Evolutionary conservation across 2,888 invertebrate genomes (phyloP), one percentile per base, ranked within the genome.

Genomic region (Pristionchus fissidentatus): DNA sequence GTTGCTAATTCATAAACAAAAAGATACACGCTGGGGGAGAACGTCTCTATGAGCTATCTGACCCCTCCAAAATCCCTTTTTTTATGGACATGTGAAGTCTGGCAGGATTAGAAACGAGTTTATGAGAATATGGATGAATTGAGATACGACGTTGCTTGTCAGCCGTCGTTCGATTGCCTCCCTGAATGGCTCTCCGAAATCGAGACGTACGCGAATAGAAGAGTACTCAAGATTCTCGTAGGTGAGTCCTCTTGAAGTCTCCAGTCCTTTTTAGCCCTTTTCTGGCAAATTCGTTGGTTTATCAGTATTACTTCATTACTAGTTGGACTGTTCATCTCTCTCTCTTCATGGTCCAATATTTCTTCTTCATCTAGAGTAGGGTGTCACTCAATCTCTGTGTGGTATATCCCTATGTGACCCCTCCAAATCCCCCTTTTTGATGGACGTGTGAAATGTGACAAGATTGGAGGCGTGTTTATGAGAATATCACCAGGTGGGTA

Each of bases 111-210:
- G n/a, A n/a, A n/a, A n/a, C n/a, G n/a, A n/a, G n/a, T n/a, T n/a
- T n/a, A n/a, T n/a, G n/a, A 15, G 7, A 15, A n/a, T 60, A 8
- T 10, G 8, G 8, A 8, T 26, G 13, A 15, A 13, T 77, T 7
- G 15, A 83, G 83, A 52, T 98, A 98, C 93, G 98, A 98, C 94
- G 97, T 98, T 92, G 97, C 97, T 92, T 97, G 97, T 93, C 98
- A 98, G 93, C 97, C 97, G 19, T 97, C 97, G 7, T 98, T 98
- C 93, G 98, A 98, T 93, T 97, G 97, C 93, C 94, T 98, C 89
- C 97, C 97, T 0, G 97, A 97, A 93, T 98, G 98, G 98, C 94
- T 98, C 82, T 94, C 97, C 87, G 98, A 98, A 94, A 97, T 98
- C 88, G 97, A 98, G 93, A 97, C 97, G 93, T 98, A 98, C 94